Evolutionary conservation across 2,888 invertebrate genomes (phyloP), one percentile per base, ranked within the genome.

Genomic region (Mechanitis messenoides): DNA sequence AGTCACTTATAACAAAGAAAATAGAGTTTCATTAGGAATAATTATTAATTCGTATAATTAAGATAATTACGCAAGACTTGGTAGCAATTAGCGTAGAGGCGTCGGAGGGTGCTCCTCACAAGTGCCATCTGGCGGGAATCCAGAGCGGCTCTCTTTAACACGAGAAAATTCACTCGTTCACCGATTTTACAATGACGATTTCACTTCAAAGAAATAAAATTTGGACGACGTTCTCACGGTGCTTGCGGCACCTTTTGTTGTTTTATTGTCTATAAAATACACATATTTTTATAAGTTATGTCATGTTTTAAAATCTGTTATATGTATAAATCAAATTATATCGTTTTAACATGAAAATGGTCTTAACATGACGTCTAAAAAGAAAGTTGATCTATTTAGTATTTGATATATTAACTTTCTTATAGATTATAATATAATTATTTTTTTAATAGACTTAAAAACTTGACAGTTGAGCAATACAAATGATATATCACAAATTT

Each of bases 111-210:
- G 74, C 85, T 85, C 72, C 75, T 75, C 77, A 74, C 76, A 77
- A 84, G 86, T 78, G 83, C 79, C 81, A 85, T 84, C 88, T 89
- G 89, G 89, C 89, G 78, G 71, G 71, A 70, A 79, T 87, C 88
- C 89, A 89, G 83, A 75, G 80, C 74, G 74, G 73, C 78, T 73
- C 84, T 82, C 75, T 80, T 84, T 80, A 79, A 78, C 78, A 78
- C 80, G 80, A 76, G 77, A 72, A 71, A 72, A 73, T 74, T 74
- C 75, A 73, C 71, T 72, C 70, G 77, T 76, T 78, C 77, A 74
- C 70, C 70, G 74, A 77, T 77, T 80, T 72, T 72, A 74, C 74
- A 71, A 72, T 75, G 74, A 74, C 72, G 72, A 70, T 71, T 72
- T 71, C 69, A 68, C 69, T 73, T 68, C 65, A 72, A 73, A 73